These are phyloP conservation scores for Nasonia vitripennis DNA, from an alignment of 1,140 invertebrate species.

Conservation along the genomic window DNA sequence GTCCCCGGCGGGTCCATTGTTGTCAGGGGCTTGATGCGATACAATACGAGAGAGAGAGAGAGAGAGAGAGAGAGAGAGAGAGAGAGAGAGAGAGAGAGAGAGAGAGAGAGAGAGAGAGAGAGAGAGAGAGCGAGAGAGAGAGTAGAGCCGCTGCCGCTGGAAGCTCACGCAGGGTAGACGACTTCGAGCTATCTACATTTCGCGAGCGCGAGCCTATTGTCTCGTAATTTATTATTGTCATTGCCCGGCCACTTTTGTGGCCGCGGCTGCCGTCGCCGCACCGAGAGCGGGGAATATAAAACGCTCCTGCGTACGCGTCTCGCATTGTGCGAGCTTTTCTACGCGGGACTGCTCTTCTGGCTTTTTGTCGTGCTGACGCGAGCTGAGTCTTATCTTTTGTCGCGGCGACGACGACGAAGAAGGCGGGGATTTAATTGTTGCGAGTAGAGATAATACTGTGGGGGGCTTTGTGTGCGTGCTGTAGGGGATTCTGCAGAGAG, in stretches of 20 bases:
- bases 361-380: slow-evolving; percentile 10
- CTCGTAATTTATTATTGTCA: slow-evolving; percentile 63
- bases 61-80: too few species aligned
- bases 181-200: slow-evolving; percentile 40
- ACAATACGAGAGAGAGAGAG: slow-evolving; percentile 55
- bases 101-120: too few species aligned
- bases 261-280: background rate
- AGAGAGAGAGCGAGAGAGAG: too few species aligned
- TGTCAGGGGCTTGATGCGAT: slow-evolving; percentile 56
- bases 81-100: too few species aligned
- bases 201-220: slow-evolving; percentile 51
- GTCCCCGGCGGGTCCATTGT: slow-evolving; percentile 62
- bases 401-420: background rate
- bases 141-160: slow-evolving; percentile 22
- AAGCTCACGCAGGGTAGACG: slow-evolving; percentile 47
- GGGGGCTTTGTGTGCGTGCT: background rate
- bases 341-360: background rate
- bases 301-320: background rate
- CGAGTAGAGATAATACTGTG: background rate
- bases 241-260: slow-evolving; percentile 46
- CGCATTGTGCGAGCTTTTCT: background rate
- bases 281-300: background rate
- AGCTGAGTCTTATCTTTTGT: slow-evolving; percentile 12
- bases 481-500: background rate
- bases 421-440: slow-evolving; percentile 3